phyloP scores from a whole-genome alignment of 2,797 vertebrate species.

The Arctocebus calabarensis region DNA sequence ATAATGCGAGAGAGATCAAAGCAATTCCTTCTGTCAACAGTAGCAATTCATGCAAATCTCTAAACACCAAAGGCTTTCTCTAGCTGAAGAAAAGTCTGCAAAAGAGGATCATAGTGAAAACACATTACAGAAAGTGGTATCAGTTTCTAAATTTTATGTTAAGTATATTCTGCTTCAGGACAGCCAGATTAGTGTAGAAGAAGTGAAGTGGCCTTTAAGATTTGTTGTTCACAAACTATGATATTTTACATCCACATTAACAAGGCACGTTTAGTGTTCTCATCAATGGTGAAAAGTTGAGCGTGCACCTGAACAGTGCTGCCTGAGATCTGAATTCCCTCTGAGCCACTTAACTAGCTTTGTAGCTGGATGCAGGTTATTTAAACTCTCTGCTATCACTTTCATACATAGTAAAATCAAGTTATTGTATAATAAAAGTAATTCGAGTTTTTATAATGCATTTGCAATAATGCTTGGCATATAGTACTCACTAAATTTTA shows the following conservation, averaged over 20 bases:
- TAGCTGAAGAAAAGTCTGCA: conserved; percentile 45
- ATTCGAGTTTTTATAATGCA: not conserved
- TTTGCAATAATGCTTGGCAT: not conserved
- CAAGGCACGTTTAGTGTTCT: not conserved
- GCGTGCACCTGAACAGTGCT: not conserved
- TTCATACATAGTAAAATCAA: not conserved
- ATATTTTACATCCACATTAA: not conserved
- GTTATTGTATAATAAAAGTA: not conserved
- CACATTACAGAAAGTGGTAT: not conserved
- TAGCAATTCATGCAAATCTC: conserved; percentile 61
- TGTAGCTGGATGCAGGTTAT: not conserved
- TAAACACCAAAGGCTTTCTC: conserved; percentile 5
- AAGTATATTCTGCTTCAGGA: not conserved
- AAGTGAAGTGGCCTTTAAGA: not conserved
- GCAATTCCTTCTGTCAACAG: conserved; percentile 66
- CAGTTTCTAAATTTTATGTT: conserved; percentile 49
- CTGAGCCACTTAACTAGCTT: not conserved
- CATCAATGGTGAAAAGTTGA: not conserved
- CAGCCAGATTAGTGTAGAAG: not conserved
- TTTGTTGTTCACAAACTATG: not conserved
- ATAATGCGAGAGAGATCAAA: conserved; percentile 71
- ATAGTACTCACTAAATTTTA: not conserved
- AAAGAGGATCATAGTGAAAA: not conserved
- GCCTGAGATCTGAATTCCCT: not conserved
- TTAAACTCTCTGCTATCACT: not conserved